Base-by-base conservation (phyloP, 2,888 invertebrate genomes). In the Dynastes maya region DNA sequence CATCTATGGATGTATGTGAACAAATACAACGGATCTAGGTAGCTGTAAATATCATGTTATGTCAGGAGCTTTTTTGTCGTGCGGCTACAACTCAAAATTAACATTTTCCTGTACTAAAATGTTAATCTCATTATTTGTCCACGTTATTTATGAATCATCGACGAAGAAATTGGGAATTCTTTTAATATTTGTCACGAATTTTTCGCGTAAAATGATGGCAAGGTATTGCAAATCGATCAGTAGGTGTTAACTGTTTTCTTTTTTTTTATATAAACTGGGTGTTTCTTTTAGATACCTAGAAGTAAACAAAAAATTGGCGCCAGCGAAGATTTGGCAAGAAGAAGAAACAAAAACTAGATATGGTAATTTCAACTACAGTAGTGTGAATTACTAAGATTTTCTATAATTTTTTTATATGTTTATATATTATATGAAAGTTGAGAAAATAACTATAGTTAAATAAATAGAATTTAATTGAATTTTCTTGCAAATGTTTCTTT, bases 11-110 rank as follows among this genome's bases (percentile, higher is more conserved):
- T 6, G 13, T 72, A 40, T 61, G 40, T 27, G 58, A 58, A 72
- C 72, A 58, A 58, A 72, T 72, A 72, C 72, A 72, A 72, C 72
- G 72, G 61, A 58, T 58, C 72, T 72, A 58, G 27, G 61, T 72
- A 72, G 72, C 72, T 72, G 72, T 72, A 72, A 72, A 72, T 72
- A 72, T 72, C 58, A 45, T 72, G 72, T 61, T 72, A 61, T 72
- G 72, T 72, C 61, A 67, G 68, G 9, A 40, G 58, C 72, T 61
- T 16, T 45, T 61, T 45, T 72, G 40, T 11, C 13, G 37, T 58
- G 58, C 58, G 55, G 58, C 32, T 71, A 37, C 27, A 58, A 58
- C 58, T 61, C 16, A 45, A 37, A 72, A 72, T 72, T 72, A 72
- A 40, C 72, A 72, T 61, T 72, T 72, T 72, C 40, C 58, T 27